Evolutionary conservation across 64 coral and sea anemone genomes (phyloP), one percentile per base, ranked within the genome.

Genomic region (Porites australiensis): DNA sequence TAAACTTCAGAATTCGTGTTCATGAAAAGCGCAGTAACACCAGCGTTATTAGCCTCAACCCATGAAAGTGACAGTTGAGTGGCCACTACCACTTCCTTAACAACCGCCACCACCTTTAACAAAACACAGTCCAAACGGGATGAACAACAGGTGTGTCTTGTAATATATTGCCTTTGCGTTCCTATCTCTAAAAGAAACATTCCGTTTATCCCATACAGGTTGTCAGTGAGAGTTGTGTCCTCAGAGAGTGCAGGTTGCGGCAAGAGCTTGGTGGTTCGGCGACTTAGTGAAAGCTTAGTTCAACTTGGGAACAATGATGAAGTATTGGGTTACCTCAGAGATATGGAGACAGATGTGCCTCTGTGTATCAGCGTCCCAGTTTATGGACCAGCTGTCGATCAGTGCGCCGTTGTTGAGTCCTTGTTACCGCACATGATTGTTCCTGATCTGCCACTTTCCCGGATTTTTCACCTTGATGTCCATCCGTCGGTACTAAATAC

Each of bases 381-480:
- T 58, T 94, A 98, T 77, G 93, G 96, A 58, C 92, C 82, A 27
- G 51, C 13, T 50, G 90, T 88, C 2, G 86, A 98, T 57, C 86
- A 74, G 70, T 65, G 74, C 51, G 44, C 59, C n/a, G 37, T 90
- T n/a, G 58, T 89, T 10, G 80, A 95, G 18, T 88, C 78, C 15
- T 52, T 98, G 46, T 89, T 91, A 61, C 76, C 71, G 19, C 59
- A 93, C 81, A 87, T 90, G 13, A 60, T 95, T 50, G 82, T 72
- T 86, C 75, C 85, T 51, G 90, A 98, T 71, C 65, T 98, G 21
- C 96, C 96, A 73, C 59, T 98, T 61, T 98, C 96, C 79, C 69
- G 96, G 48, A 90, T 98, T 49, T 91, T 98, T 59, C 96, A 98
- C 75, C 44, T 98, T 55, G 96, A 98, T 79, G 90, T 98, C 5